Evolutionary conservation across 2,113 vertebrate species (phyloP).

Genomic region (Leptobrachium leishanense): DNA sequence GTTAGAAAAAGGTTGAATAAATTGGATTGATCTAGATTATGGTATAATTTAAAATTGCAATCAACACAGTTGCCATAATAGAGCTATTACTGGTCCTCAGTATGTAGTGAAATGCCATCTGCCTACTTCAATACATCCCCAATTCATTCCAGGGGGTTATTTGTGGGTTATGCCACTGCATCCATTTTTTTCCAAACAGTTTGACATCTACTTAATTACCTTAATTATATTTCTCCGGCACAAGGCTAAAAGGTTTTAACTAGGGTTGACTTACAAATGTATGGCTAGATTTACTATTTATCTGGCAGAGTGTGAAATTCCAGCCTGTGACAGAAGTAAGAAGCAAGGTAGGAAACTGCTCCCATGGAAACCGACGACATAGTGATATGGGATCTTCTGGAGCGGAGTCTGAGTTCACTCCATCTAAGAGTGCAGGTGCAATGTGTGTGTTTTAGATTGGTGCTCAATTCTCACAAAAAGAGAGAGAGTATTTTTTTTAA

Average conservation of each 20-base stretch:
- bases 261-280: constrained; percentile 44
- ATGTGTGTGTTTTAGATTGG: background rate
- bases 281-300: constrained; percentile 49
- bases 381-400: constrained; percentile 34
- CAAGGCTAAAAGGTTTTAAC: constrained; percentile 48
- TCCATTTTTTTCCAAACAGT: constrained; percentile 24
- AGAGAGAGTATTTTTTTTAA: too few species aligned
- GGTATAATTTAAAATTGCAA: background rate
- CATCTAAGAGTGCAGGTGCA: background rate
- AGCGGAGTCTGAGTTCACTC: constrained; percentile 31
- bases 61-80: constrained; percentile 11
- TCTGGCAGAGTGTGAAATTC: constrained; percentile 46
- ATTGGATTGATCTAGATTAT: background rate
- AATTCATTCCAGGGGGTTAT: constrained; percentile 31
- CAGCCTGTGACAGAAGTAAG: constrained; percentile 43
- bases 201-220: constrained; percentile 47
- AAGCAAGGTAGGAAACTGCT: constrained; percentile 30
- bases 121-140: constrained; percentile 24
- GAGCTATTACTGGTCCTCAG: constrained; percentile 11
- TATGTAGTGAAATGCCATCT: constrained; percentile 40
- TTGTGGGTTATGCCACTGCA: constrained; percentile 32
- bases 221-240: constrained; percentile 44
- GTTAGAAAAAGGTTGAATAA: too few species aligned
- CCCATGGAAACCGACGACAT: constrained; percentile 40
- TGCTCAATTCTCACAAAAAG: too few species aligned